Evolutionary conservation across 2,888 invertebrate genomes (phyloP), one percentile per base, ranked within the genome.

Genomic region (Rhaphigaster nebulosa): DNA sequence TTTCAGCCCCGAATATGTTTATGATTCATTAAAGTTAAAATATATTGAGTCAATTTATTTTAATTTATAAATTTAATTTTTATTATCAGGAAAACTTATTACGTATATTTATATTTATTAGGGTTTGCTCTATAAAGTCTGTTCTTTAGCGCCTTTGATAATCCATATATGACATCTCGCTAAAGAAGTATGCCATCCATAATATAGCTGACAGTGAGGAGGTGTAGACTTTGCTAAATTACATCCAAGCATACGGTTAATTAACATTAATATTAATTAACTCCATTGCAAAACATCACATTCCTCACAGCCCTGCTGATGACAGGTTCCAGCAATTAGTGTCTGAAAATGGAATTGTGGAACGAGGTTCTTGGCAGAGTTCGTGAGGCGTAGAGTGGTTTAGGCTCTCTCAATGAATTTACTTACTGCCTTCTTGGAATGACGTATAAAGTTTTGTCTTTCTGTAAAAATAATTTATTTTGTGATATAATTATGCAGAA

Each of bases 191-290:
- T n/a, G 10, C 13, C 65, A 65, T 65, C 18, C 29, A 34, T 65
- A 65, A 65, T 18, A 13, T 12, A 1, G 29, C 65, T 65, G 65
- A 65, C 29, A 34, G 70, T 38, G 34, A 76, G 1, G 70, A 70
- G 70, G 12, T 38, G 70, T 76, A 76, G 70, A 20, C 18, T 20
- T 65, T 18, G 65, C 70, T 38, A 29, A 76, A 76, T 38, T n/a
- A 38, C 70, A 76, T 1, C 20, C 70, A 23, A 76, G 70, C 70
- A 18, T 76, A 38, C 20, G 70, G 34, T 8, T 65, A 76, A 76
- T 76, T 76, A 76, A 76, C 70, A 76, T 20, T 76, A 76, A 76
- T 76, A 76, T 76, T 76, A 76, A 76, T 76, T 76, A 76, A 76
- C 70, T 76, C 70, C 70, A 76, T 76, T 34, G 38, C 34, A 23